phyloP scores from a whole-genome alignment of 2,113 vertebrate genomes.

The Pelecanoides urinatrix region DNA sequence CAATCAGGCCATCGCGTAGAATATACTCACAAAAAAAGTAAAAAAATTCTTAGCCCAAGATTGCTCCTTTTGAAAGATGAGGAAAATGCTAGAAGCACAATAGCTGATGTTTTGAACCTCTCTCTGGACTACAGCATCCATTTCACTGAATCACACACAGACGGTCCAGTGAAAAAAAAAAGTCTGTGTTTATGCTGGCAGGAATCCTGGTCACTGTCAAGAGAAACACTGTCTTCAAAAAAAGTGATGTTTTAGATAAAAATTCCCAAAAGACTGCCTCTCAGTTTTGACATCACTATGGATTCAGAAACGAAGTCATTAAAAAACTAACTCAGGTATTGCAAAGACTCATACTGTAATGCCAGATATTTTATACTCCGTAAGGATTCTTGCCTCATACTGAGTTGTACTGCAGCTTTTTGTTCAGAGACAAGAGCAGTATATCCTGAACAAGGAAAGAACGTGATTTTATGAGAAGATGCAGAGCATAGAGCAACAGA shows the following conservation, averaged over 20 bases:
- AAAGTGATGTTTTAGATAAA: neutral
- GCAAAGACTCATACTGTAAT: neutral
- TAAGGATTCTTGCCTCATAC: neutral
- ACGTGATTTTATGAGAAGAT: neutral
- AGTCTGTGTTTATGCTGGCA: neutral
- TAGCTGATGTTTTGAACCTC: neutral
- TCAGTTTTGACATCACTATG: neutral
- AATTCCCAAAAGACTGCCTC: neutral
- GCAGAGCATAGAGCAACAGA: neutral
- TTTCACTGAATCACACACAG: slow-evolving; percentile 13
- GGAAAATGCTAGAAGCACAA: neutral
- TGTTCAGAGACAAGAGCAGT: neutral
- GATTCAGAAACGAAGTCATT: neutral
- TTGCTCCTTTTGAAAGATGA: slow-evolving; percentile 7
- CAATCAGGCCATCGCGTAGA: neutral
- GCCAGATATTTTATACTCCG: neutral
- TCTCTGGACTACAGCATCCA: neutral
- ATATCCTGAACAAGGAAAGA: neutral
- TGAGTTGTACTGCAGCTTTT: neutral
- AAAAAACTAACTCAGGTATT: neutral
- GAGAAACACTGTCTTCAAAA: neutral
- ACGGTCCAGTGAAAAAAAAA: neutral
- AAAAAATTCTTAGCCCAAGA: neutral
- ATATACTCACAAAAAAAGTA: neutral
- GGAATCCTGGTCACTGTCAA: neutral